Percentiles rank a stretch among this genome's conserved stretches.
phyloP scores from a whole-genome alignment of 2,113 vertebrate species.

The Promerops cafer region DNA sequence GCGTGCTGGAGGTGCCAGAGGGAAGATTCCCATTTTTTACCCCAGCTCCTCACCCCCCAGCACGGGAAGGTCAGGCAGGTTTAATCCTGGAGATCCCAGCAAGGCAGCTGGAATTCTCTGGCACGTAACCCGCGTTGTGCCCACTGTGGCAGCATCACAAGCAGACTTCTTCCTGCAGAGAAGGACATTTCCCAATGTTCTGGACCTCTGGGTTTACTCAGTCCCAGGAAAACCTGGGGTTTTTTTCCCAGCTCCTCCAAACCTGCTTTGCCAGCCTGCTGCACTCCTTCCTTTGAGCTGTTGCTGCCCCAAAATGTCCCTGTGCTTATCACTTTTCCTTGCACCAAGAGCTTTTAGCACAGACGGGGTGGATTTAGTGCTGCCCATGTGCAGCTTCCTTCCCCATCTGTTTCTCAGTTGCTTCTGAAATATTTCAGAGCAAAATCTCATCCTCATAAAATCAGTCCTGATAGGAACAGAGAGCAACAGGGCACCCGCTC shows the following conservation, averaged over 20 bases:
- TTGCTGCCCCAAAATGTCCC: not conserved
- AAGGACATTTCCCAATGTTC: not conserved
- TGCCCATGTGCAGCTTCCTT: not conserved
- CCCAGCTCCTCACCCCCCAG: not conserved
- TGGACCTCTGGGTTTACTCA: not conserved
- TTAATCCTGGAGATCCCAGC: not conserved
- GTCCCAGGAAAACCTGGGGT: not conserved
- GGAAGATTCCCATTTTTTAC: not conserved
- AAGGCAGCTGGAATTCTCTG: not conserved
- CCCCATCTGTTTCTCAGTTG: not conserved
- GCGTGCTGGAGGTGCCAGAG: accelerated
- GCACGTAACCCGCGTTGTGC: not conserved
- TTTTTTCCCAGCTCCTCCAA: not conserved
- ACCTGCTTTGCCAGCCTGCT: not conserved
- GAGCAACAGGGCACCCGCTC: not conserved
- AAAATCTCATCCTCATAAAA: not conserved
- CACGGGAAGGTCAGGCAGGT: accelerated
- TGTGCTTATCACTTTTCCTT: not conserved
- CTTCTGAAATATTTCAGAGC: not conserved
- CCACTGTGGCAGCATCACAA: not conserved
- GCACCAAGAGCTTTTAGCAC: not conserved
- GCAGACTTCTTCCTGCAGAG: not conserved
- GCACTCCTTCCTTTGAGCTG: not conserved
- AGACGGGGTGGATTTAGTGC: not conserved
- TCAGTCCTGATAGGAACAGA: not conserved